Percentiles rank a stretch among this genome's conserved stretches.
phyloP scores from a whole-genome alignment of 2,113 vertebrate genomes.

The Mungos mungo region DNA sequence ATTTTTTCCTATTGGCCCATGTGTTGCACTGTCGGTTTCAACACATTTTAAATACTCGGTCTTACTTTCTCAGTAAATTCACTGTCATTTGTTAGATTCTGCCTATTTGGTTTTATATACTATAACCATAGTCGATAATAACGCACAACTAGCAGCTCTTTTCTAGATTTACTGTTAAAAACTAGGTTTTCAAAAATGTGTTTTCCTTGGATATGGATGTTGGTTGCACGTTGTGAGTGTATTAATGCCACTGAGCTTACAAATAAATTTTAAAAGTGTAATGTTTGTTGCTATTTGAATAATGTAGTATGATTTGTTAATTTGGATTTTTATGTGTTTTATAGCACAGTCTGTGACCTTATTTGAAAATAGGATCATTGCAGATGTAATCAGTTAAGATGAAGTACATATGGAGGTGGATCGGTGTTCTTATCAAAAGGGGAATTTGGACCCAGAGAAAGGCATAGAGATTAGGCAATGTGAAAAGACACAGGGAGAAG shows the following conservation, averaged over 20 bases:
- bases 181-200: not conserved
- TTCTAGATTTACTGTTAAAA: conserved; percentile 4
- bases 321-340: conserved; percentile 14
- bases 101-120: not conserved
- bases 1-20: not conserved
- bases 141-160: not conserved
- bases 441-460: not conserved
- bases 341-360: not conserved
- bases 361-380: not conserved
- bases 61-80: not conserved
- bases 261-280: conserved; percentile 6
- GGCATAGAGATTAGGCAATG: not conserved
- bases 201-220: not conserved
- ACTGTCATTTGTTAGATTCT: not conserved
- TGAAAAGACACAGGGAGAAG: not conserved
- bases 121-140: not conserved
- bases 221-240: not conserved
- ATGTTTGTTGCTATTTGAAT: not conserved
- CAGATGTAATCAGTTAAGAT: not conserved
- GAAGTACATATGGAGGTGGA: not conserved
- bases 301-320: not conserved
- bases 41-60: not conserved
- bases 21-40: not conserved
- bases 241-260: not conserved
- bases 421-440: not conserved